Percentiles rank a stretch among this genome's conserved stretches.
phyloP scores from a whole-genome alignment of 2,113 vertebrate genomes.

The Aldabrachelys gigantea region DNA sequence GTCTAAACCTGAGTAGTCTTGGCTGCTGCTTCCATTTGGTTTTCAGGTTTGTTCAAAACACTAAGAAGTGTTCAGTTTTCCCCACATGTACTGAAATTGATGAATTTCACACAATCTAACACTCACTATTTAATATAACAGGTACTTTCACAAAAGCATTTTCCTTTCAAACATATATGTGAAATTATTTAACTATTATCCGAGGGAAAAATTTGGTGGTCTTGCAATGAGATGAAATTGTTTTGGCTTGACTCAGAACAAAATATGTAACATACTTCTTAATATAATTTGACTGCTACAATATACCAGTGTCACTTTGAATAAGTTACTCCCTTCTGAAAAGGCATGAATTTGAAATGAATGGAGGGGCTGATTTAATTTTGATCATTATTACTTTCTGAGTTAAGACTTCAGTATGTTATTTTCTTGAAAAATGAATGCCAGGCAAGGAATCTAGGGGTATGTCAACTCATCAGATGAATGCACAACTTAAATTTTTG shows the following conservation, averaged over 20 bases:
- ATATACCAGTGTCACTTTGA: background rate
- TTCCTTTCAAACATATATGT: background rate
- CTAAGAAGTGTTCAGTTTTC: rapidly evolving
- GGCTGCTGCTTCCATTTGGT: background rate
- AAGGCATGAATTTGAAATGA: background rate
- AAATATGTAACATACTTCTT: background rate
- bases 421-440: slow-evolving; percentile 34
- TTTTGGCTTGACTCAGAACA: background rate
- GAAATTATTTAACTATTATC: background rate
- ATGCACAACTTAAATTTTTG: background rate
- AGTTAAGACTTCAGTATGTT: background rate
- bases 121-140: background rate
- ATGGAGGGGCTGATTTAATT: background rate
- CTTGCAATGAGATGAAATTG: background rate
- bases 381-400: background rate
- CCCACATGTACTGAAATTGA: background rate
- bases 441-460: background rate
- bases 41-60: background rate
- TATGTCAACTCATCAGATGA: background rate
- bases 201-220: background rate
- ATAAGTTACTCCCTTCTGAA: slow-evolving; percentile 9
- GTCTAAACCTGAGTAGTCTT: background rate
- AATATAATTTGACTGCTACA: background rate
- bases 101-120: background rate
- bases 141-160: background rate